Evolutionary conservation across 2,797 vertebrate genomes (phyloP).

Genomic region (Sebastes variabilis): DNA sequence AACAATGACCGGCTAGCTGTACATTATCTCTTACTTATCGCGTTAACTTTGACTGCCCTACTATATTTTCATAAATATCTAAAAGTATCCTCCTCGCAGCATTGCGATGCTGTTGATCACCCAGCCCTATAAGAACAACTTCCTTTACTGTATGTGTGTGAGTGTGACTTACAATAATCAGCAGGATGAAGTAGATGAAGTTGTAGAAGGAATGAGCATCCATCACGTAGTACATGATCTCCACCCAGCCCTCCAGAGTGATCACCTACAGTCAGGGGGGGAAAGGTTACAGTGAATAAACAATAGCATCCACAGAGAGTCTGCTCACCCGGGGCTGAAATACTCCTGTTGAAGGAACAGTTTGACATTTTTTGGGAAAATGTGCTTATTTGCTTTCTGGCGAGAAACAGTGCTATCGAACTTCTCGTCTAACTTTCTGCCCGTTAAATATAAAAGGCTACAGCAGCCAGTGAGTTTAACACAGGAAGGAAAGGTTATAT

Average conservation of each 20-base stretch:
- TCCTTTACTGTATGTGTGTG: not conserved
- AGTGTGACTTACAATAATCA: slow-evolving; percentile 93
- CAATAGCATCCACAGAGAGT: not conserved
- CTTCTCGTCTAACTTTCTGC: too few species aligned
- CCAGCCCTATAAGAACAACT: not conserved
- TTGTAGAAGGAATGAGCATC: slow-evolving; percentile 99
- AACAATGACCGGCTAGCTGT: too few species aligned
- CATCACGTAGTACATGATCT: slow-evolving; percentile 99
- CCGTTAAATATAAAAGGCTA: too few species aligned
- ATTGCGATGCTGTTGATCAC: not conserved
- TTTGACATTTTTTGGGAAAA: too few species aligned
- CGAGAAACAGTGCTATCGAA: too few species aligned
- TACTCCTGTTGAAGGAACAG: not conserved
- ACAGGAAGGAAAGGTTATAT: too few species aligned
- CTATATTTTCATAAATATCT: too few species aligned
- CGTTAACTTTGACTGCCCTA: too few species aligned
- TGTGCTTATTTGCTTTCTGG: too few species aligned
- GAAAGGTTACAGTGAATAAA: not conserved
- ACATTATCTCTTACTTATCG: too few species aligned
- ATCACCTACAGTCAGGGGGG: slow-evolving; percentile 86
- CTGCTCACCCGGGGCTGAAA: not conserved
- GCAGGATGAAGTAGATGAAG: slow-evolving; percentile 98
- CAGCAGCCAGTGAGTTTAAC: too few species aligned
- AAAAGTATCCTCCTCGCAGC: not conserved
- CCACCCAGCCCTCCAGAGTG: slow-evolving; percentile 98